Percentiles rank a stretch among this genome's conserved stretches.
These are phyloP conservation scores for Drosophila mettleri DNA, from an alignment of 2,888 invertebrate genomes.

Conservation along the genomic window DNA sequence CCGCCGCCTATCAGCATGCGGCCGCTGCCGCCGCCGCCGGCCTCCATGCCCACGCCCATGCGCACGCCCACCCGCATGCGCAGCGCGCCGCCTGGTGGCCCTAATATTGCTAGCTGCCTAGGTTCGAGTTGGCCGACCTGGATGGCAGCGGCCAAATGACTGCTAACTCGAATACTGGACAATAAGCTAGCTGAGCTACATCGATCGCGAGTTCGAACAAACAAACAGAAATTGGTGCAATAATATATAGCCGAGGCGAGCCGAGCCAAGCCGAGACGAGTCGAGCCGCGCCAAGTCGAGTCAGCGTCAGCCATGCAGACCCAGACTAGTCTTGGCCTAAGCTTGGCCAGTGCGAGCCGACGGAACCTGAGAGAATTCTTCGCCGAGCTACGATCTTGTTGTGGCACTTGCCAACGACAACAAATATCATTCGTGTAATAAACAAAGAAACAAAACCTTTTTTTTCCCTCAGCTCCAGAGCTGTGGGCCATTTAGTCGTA, in stretches of 20 bases:
- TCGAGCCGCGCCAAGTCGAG: conserved; percentile 4
- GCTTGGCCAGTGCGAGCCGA: neutral
- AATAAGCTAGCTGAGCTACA: conserved; percentile 56
- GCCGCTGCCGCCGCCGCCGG: conserved; percentile 82
- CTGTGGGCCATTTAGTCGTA: conserved; percentile 43
- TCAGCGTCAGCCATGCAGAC: neutral
- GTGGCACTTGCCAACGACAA: conserved; percentile 19
- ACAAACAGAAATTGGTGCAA: conserved; percentile 68
- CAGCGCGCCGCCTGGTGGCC: conserved; percentile 84
- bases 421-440: conserved; percentile 62
- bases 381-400: conserved; percentile 19
- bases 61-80: conserved; percentile 72
- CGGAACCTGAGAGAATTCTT: too few relatives aligned
- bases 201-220: conserved; percentile 29
- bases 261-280: too few relatives aligned
- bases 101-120: conserved; percentile 81
- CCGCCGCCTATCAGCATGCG: conserved; percentile 84
- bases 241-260: conserved; percentile 47
- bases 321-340: conserved; percentile 1
- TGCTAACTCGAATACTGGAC: conserved; percentile 82
- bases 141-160: conserved; percentile 14
- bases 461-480: conserved; percentile 54
- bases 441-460: conserved; percentile 8
- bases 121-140: conserved; percentile 34
- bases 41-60: conserved; percentile 85